A percentile compares a stretch with the other conserved stretches of the same genome.
These are phyloP conservation scores for Onychomys torridus DNA, from an alignment of 2,797 vertebrate genomes.

Conservation along the genomic window DNA sequence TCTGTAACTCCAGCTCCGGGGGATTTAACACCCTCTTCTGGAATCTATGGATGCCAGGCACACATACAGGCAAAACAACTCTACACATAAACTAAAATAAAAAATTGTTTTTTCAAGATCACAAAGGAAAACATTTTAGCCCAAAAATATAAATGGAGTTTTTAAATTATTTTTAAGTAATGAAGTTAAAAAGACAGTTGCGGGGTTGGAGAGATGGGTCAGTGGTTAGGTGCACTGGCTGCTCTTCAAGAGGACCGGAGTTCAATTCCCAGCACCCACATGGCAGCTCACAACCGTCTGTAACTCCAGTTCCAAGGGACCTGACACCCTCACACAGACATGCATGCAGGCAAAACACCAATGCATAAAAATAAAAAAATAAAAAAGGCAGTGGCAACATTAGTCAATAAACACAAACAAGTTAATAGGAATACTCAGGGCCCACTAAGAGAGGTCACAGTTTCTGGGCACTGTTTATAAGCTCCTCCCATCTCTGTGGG, in stretches of 20 bases:
- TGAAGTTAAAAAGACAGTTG: neutral
- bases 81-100: neutral
- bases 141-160: slow-evolving; percentile 33
- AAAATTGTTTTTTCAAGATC: neutral
- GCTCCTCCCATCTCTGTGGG: neutral
- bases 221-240: too few species aligned
- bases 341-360: too few species aligned
- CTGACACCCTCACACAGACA: too few species aligned
- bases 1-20: neutral
- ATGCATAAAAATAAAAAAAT: too few species aligned
- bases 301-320: too few species aligned
- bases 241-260: too few species aligned
- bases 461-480: neutral
- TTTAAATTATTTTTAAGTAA: neutral
- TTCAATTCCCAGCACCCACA: too few species aligned
- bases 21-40: neutral
- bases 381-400: neutral
- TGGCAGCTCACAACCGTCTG: too few species aligned
- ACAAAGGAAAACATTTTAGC: slow-evolving; percentile 35
- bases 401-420: neutral
- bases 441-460: neutral
- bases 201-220: too few species aligned
- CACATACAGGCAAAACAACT: too few species aligned
- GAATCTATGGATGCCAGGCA: too few species aligned
- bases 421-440: neutral